Evolutionary conservation across 2,888 invertebrate genomes (phyloP).

Genomic region (Cheilosia variabilis): DNA sequence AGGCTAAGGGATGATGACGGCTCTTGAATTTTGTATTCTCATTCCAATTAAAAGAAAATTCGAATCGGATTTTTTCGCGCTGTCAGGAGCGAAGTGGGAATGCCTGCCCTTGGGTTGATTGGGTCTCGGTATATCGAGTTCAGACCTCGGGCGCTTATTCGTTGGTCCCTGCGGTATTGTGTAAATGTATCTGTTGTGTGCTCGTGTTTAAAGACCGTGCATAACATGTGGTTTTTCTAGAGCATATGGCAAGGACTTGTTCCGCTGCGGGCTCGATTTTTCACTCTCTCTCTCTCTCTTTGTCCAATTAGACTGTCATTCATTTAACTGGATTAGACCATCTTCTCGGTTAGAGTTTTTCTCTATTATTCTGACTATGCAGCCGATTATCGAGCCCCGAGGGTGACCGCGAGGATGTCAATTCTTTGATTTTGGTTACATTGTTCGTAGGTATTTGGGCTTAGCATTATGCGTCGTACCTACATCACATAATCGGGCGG

Average conservation of each 20-base stretch:
- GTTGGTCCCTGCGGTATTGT: constrained; percentile 76
- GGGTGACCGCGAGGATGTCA: constrained; percentile 55
- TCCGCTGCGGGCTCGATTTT: constrained; percentile 61
- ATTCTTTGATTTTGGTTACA: constrained; percentile 43
- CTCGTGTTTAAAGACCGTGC: constrained; percentile 83
- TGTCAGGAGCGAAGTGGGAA: neutral
- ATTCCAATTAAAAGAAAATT: constrained; percentile 78
- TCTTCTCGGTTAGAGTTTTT: constrained; percentile 47
- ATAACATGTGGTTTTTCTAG: constrained; percentile 84
- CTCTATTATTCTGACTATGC: constrained; percentile 27
- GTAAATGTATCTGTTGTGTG: constrained; percentile 36
- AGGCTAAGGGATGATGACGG: constrained; percentile 60
- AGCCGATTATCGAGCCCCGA: constrained; percentile 45
- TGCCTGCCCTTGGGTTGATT: constrained; percentile 63
- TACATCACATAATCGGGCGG: constrained; percentile 53
- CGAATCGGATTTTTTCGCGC: constrained; percentile 80
- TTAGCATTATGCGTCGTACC: constrained; percentile 2
- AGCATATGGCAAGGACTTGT: constrained; percentile 83
- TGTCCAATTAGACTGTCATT: constrained; percentile 83
- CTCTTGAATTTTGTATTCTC: constrained; percentile 60
- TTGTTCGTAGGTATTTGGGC: constrained; percentile 47
- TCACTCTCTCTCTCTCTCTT: constrained; percentile 30
- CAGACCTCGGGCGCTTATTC: constrained; percentile 75
- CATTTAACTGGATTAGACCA: constrained; percentile 82
- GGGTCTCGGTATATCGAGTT: constrained; percentile 67